phyloP scores from a whole-genome alignment of 2,113 vertebrate species.

The Odontophorus gujanensis region DNA sequence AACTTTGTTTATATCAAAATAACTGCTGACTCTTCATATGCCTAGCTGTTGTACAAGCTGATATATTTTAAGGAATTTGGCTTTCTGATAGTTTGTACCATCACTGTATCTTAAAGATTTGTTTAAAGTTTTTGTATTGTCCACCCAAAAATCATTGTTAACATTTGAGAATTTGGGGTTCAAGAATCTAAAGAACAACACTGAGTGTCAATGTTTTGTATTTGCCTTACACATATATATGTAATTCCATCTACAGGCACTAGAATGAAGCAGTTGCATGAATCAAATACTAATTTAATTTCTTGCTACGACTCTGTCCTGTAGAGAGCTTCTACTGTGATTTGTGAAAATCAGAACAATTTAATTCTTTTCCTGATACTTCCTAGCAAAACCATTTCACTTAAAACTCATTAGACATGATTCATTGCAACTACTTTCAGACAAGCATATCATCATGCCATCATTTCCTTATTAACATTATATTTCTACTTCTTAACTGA shows the following conservation, averaged over 20 bases:
- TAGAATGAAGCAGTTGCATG: neutral
- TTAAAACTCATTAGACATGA: neutral
- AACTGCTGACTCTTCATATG: neutral
- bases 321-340: neutral
- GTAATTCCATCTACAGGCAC: neutral
- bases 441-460: neutral
- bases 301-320: neutral
- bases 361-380: neutral
- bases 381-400: slow-evolving; percentile 3
- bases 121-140: neutral
- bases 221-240: neutral
- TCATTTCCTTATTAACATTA: neutral
- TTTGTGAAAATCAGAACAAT: slow-evolving; percentile 21
- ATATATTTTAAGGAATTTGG: slow-evolving; percentile 5
- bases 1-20: slow-evolving; percentile 2
- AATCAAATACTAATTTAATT: neutral
- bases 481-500: neutral
- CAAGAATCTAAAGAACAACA: neutral
- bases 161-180: neutral
- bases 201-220: neutral
- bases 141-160: neutral
- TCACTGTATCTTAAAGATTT: neutral
- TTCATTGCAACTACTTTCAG: neutral
- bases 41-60: neutral
- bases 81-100: neutral